Evolutionary conservation across 1,140 invertebrate species (phyloP), one percentile per base, ranked within the genome.

Genomic region (Diabrotica undecimpunctata): DNA sequence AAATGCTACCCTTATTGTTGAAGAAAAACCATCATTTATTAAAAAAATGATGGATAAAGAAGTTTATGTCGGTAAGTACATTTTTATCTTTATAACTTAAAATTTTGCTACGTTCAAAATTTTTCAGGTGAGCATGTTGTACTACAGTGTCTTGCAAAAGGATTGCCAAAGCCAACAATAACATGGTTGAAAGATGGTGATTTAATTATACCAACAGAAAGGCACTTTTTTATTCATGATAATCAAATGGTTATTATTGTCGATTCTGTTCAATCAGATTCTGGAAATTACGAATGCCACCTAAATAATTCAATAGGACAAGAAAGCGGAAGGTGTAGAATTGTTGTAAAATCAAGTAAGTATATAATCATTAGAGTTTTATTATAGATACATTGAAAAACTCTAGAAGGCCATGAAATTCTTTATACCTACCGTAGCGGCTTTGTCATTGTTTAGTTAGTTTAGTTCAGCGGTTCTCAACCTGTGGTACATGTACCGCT

Each of bases 161-260:
- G 94, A 0, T 90, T 88, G 37, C 95, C 95, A 5, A 90, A 90
- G 75, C 94, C 95, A 6, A 87, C 87, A 63, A 81, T 97, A n/a
- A 86, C 85, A 9, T 98, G 96, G 96, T 85, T 85, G 11, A 97
- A 97, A 83, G 90, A 97, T 80, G 90, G 88, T 35, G 82, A 85
- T 61, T 83, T 87, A 2, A 81, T 97, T 14, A 79, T 83, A n/a
- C 80, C 83, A 37, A 88, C 89, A 0, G 87, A 91, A 54, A 82
- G 93, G 0, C 82, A 85, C 66, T 95, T 92, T 75, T 92, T 95
- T 64, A 91, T 92, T 0, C 89, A 88, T 38, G 90, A 92, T 77
- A 87, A 93, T 81, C 93, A 96, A 75, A 78, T 96, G 13, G 79
- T 98, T 37, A 88, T 97, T 37, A 96, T 97, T 68, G 88, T 94